These are phyloP conservation scores for Cladopsammia gracilis DNA, from an alignment of 64 coral and sea anemone species.

Conservation along the genomic window DNA sequence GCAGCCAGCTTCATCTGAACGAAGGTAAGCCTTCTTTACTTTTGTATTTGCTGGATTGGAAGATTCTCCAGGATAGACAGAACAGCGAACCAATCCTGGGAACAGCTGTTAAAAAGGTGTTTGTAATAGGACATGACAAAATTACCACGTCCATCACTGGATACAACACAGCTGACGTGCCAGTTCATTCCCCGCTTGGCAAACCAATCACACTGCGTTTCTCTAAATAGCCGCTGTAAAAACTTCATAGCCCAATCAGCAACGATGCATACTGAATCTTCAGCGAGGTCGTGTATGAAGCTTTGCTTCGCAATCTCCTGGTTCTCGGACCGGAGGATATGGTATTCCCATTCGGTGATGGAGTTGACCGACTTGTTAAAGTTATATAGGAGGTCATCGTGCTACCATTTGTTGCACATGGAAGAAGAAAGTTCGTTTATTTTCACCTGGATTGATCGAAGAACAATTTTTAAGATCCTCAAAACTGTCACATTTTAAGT, in stretches of 20 bases:
- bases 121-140: not conserved
- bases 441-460: not conserved
- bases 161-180: not conserved
- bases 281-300: not conserved
- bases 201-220: conserved; percentile 11
- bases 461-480: not conserved
- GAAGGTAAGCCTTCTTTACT: not conserved
- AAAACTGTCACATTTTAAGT: not conserved
- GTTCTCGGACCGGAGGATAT: not conserved
- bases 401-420: not conserved
- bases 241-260: conserved; percentile 13
- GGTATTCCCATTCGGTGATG: conserved; percentile 6
- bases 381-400: conserved; percentile 12
- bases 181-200: conserved; percentile 9
- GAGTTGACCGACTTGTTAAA: not conserved
- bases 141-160: not conserved
- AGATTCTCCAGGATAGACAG: not conserved
- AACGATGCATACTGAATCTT: not conserved
- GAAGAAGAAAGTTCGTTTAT: conserved; percentile 11
- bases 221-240: not conserved
- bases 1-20: conserved; percentile 34
- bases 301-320: conserved; percentile 40
- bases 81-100: conserved; percentile 5
- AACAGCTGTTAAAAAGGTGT: not conserved
- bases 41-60: not conserved